These are phyloP conservation scores for Chymomyza costata DNA, from an alignment of 1,140 invertebrate genomes.

Conservation along the genomic window DNA sequence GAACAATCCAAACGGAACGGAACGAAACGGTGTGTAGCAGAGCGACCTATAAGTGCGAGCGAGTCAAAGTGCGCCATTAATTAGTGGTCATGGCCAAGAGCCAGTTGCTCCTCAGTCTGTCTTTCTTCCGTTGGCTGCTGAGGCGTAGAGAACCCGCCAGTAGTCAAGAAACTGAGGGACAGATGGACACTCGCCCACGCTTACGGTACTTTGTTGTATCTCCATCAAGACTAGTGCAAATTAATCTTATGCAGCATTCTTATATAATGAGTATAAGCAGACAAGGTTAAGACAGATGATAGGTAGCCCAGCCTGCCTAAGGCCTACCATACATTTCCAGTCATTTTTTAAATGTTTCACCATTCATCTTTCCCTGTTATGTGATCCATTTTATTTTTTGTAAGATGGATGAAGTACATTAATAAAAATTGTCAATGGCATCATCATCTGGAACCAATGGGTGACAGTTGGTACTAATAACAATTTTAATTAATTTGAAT, in stretches of 20 bases:
- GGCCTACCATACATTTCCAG: conserved; percentile 58
- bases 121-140: too few relatives aligned
- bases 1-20: conserved; percentile 5
- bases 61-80: conserved; percentile 59
- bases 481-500: conserved; percentile 67
- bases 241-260: conserved; percentile 49
- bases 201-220: conserved; percentile 67
- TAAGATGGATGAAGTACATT: too few relatives aligned
- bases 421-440: conserved; percentile 52
- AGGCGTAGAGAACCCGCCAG: conserved; percentile 47
- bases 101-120: conserved; percentile 11
- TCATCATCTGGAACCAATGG: conserved; percentile 32
- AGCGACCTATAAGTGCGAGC: conserved; percentile 27
- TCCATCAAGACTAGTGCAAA: conserved; percentile 40
- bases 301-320: conserved; percentile 25
- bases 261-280: conserved; percentile 48
- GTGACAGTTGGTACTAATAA: conserved; percentile 36
- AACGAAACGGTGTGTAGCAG: conserved; percentile 17
- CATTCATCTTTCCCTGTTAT: conserved; percentile 50
- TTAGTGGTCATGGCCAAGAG: conserved; percentile 40
- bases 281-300: too few relatives aligned
- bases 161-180: conserved; percentile 37
- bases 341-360: conserved; percentile 54
- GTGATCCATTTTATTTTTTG: conserved; percentile 39
- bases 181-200: conserved; percentile 46